These are phyloP conservation scores for Origma solitaria DNA, from an alignment of 2,113 vertebrate species.

Conservation along the genomic window DNA sequence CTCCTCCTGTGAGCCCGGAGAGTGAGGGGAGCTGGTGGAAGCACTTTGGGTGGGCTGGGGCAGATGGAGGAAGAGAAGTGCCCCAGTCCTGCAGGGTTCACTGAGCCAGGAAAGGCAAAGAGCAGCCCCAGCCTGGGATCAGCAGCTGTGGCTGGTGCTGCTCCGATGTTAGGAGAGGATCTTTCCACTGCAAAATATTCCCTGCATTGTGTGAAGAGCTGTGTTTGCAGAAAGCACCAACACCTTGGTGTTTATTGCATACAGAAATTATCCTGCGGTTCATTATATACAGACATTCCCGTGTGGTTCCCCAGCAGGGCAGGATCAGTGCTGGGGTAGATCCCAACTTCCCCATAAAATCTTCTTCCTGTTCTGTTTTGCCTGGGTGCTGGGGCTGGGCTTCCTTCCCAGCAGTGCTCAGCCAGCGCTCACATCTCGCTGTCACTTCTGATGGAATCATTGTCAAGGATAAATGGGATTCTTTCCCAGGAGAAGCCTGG, in stretches of 20 bases:
- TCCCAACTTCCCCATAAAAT: rapidly evolving
- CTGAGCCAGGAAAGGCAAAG: background rate
- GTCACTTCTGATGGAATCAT: background rate
- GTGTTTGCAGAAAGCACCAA: background rate
- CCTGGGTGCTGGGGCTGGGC: background rate
- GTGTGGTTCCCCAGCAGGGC: background rate
- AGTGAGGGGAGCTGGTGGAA: background rate
- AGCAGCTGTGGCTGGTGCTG: background rate
- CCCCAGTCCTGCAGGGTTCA: background rate
- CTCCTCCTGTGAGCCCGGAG: background rate
- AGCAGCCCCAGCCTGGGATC: background rate
- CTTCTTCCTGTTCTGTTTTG: rapidly evolving
- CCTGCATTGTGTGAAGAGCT: background rate
- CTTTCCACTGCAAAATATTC: background rate
- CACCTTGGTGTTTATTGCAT: background rate
- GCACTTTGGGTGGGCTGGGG: background rate
- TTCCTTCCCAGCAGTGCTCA: background rate
- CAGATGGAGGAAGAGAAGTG: background rate
- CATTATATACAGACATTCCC: background rate
- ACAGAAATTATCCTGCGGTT: background rate
- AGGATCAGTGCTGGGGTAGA: background rate
- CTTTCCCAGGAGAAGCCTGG: background rate
- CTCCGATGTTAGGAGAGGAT: background rate
- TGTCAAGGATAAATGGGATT: background rate
- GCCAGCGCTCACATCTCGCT: rapidly evolving